A percentile compares a stretch with the other conserved stretches of the same genome.
These are phyloP conservation scores for Suricata suricatta DNA, from an alignment of 2,113 vertebrate genomes.

Conservation along the genomic window DNA sequence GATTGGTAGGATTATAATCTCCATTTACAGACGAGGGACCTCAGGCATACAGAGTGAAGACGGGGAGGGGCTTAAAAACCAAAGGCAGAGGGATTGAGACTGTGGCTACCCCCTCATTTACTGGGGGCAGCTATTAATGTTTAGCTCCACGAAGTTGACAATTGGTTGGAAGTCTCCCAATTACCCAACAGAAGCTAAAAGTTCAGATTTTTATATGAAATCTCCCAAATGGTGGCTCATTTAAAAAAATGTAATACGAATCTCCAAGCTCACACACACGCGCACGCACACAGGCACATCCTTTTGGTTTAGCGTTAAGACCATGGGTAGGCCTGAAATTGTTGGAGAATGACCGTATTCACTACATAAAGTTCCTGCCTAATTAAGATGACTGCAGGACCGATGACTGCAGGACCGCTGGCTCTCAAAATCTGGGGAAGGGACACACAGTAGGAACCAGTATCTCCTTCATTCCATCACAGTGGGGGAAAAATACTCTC, in stretches of 20 bases:
- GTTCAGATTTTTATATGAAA: neutral
- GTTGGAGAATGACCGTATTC: neutral
- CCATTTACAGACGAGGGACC: neutral
- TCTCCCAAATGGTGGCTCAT: neutral
- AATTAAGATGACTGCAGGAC: neutral
- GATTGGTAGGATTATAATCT: neutral
- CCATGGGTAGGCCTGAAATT: neutral
- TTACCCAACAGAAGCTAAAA: constrained; percentile 20
- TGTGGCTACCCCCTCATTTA: neutral
- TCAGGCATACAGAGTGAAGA: neutral
- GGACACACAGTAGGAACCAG: neutral
- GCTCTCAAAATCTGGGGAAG: neutral
- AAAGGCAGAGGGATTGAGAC: neutral
- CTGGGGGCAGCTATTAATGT: neutral
- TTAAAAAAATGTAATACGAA: neutral
- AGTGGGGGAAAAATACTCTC: neutral
- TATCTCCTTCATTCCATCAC: neutral
- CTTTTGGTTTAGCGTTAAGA: neutral
- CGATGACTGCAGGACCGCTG: neutral
- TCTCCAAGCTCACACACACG: neutral
- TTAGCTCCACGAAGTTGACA: neutral
- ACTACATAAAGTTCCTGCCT: neutral
- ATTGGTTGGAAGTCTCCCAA: neutral
- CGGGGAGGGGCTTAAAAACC: neutral
- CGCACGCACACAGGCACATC: neutral